Evolutionary conservation across 23 tunicate species (phyloP).

Genomic region (Botrylloides violaceus): DNA sequence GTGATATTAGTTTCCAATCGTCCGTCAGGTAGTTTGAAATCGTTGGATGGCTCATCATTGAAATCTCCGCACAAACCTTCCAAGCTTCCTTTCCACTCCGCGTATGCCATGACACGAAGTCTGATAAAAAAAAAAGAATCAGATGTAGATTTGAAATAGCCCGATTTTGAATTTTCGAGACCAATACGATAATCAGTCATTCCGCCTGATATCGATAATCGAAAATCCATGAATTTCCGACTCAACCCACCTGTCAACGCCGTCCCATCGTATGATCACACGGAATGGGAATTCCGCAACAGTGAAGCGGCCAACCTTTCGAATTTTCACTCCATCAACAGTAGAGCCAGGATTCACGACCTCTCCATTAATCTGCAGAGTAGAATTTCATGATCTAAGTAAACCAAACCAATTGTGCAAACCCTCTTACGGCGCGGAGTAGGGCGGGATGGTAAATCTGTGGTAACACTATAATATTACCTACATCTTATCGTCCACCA

Average conservation of each 20-base stretch:
- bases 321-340: conserved; percentile 25
- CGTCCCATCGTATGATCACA: conserved; percentile 53
- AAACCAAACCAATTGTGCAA: too few species aligned
- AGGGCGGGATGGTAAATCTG: too few species aligned
- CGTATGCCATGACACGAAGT: conserved; percentile 44
- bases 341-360: conserved; percentile 37
- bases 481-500: too few species aligned
- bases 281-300: conserved; percentile 42
- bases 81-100: conserved; percentile 21
- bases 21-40: conserved; percentile 33
- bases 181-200: not conserved
- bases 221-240: not conserved
- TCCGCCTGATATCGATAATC: not conserved
- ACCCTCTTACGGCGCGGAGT: too few species aligned
- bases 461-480: too few species aligned
- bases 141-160: not conserved
- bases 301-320: conserved; percentile 31
- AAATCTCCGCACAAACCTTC: conserved; percentile 83
- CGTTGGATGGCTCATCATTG: conserved; percentile 60
- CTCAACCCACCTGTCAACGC: conserved; percentile 54
- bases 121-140: conserved; percentile 26
- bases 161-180: not conserved
- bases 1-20: conserved; percentile 44
- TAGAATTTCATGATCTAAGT: too few species aligned
- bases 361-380: conserved; percentile 24